Evolutionary conservation across 2,888 invertebrate species (phyloP).

Genomic region (Diplazon laetatorius): DNA sequence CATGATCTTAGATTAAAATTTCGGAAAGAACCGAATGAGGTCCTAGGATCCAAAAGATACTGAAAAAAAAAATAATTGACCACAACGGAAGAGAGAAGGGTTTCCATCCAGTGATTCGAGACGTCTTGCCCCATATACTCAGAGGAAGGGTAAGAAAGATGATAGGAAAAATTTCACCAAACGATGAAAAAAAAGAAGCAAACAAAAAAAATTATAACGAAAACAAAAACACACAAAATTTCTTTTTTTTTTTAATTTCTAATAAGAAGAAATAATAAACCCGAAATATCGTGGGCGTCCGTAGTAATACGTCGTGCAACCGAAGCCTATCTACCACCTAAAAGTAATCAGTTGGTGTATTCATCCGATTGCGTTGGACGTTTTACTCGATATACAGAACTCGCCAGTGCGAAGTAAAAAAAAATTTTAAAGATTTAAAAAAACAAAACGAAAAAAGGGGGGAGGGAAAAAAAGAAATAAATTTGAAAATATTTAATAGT

Average conservation of each 20-base stretch:
- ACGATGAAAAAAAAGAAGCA: conserved; percentile 35
- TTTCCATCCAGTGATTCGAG: too few species aligned
- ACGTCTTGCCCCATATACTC: too few species aligned
- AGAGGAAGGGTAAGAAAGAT: conserved; percentile 33
- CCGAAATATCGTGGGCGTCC: conserved; percentile 42
- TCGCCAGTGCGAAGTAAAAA: conserved; percentile 55
- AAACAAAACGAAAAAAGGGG: conserved; percentile 57
- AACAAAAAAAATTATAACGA: conserved; percentile 38
- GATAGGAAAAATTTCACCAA: conserved; percentile 34
- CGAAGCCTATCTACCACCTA: conserved; percentile 77
- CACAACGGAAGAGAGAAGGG: too few species aligned
- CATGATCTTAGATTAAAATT: too few species aligned
- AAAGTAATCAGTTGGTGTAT: conserved; percentile 75
- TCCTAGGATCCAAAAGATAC: too few species aligned
- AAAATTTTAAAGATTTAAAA: too few species aligned
- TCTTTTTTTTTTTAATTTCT: too few species aligned
- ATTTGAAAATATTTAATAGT: conserved; percentile 73
- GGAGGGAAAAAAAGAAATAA: conserved; percentile 51
- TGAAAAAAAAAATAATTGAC: too few species aligned
- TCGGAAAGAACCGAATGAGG: too few species aligned
- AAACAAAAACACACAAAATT: conserved; percentile 30
- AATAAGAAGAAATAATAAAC: conserved; percentile 30
- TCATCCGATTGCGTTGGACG: conserved; percentile 79
- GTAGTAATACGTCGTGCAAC: conserved; percentile 48
- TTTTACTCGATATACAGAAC: conserved; percentile 79